Base-by-base conservation (phyloP, 53 echinoderm and acorn worm species). In the Crossaster papposus region DNA sequence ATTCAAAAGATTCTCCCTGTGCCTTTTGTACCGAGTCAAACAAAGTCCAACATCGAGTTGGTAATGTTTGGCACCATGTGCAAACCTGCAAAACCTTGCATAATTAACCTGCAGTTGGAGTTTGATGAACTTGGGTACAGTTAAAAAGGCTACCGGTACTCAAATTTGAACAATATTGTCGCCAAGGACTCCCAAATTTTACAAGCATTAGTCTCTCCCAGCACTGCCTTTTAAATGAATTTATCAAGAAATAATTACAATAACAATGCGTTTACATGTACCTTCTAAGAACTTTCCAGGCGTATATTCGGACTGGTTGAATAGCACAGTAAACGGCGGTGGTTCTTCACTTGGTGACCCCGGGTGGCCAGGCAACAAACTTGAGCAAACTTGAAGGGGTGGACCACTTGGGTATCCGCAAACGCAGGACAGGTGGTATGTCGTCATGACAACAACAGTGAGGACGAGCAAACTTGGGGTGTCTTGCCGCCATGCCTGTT, bases 321-420 rank as follows among this genome's bases (percentile, higher is more conserved):
- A 80, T 4, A 32, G 58, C 36, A 78, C 78, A 1, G 2, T 2
- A 51, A 51, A 78, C 2, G 78, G 78, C 8, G 78, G 8, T 78
- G 78, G 78, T 28, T 0, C 22, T 50, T 24, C 14, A 28, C 78
- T 78, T 1, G 78, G 50, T 78, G 18, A 17, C 13, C 78, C 78
- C n/a, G 12, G 0, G 52, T 78, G 78, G 8, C 78, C 78, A 51
- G 78, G 78, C 50, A n/a, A 1, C 51, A 78, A 10, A 51, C 23
- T n/a, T 51, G 78, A 78, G 28, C 78, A 78, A 15, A 78, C 7
- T n/a, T 51, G 26, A 51, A 78, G 51, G 4, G 78, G 78, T 78
- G 78, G 78, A n/a, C 78, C 78, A 50, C 23, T 50, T 78, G 50
- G n/a, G 51, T 78, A 51, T 78, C 50, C 78, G 8, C 51, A 34